Conservation (phyloP, 1,140 invertebrate genomes). For the Heliconius nattereri region DNA sequence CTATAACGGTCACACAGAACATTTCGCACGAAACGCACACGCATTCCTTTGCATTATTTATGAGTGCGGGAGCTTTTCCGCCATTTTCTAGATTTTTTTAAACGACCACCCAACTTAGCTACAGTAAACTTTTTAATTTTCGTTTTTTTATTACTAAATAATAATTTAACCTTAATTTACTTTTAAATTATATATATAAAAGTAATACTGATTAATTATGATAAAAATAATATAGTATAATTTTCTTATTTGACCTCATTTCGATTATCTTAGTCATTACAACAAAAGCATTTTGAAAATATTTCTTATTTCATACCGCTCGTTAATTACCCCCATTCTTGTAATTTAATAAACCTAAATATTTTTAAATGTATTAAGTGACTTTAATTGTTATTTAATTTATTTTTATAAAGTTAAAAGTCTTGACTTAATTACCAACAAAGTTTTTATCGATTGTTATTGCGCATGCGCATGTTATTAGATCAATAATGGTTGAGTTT, state of each 20-base stretch:
- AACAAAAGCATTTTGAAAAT: slow-evolving; percentile 10
- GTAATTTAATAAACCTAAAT: neutral
- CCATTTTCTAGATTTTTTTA: slow-evolving; percentile 61
- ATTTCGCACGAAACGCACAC: slow-evolving; percentile 60
- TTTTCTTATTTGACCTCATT: slow-evolving; percentile 1
- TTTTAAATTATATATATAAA: neutral
- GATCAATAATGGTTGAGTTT: neutral
- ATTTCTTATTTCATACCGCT: neutral
- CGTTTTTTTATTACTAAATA: neutral
- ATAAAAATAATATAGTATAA: neutral
- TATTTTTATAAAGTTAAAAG: neutral
- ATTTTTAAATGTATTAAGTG: neutral
- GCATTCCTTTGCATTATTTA: slow-evolving; percentile 71
- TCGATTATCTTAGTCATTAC: slow-evolving; percentile 6
- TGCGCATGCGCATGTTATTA: neutral
- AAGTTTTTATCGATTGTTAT: slow-evolving; percentile 5
- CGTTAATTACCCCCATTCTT: slow-evolving; percentile 1
- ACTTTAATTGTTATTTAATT: neutral
- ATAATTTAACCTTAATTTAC: neutral
- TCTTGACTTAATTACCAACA: neutral
- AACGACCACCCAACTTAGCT: slow-evolving; percentile 25
- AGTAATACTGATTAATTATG: neutral
- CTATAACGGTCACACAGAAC: slow-evolving; percentile 49
- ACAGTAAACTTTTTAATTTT: neutral
- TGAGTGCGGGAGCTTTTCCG: slow-evolving; percentile 59